Percentiles rank a stretch among this genome's conserved stretches.
Conservation (phyloP, 92 coral and sea anemone species). For the Phenganax stokvisi region DNA sequence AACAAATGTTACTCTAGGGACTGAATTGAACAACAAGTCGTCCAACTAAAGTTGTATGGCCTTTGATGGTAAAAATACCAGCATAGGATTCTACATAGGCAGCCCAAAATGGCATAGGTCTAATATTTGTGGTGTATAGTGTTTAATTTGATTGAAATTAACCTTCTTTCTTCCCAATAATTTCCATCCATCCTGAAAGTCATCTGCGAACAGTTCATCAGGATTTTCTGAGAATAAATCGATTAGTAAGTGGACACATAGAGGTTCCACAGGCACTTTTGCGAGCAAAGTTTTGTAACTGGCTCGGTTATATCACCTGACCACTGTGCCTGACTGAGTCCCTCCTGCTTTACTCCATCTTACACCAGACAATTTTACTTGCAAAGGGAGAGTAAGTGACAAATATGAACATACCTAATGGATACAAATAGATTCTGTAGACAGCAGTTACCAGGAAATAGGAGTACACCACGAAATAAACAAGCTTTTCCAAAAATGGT, state of each 20-base stretch:
- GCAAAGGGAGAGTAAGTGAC: background rate
- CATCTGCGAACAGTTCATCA: constrained; percentile 53
- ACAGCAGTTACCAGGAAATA: constrained; percentile 16
- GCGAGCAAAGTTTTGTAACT: no score
- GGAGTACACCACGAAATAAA: constrained; percentile 21
- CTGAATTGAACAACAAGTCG: no score
- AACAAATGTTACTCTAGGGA: no score
- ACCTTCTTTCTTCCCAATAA: constrained; percentile 72
- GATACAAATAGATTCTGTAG: constrained; percentile 21
- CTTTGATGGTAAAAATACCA: background rate
- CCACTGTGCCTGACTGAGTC: no score
- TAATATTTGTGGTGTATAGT: background rate
- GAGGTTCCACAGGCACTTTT: background rate
- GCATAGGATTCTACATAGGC: background rate
- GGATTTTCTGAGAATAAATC: constrained; percentile 44
- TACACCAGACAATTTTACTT: background rate
- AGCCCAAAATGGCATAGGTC: background rate
- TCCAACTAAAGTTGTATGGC: background rate
- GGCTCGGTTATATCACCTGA: no score
- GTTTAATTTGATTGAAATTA: background rate
- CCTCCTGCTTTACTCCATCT: background rate
- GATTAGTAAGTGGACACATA: no score
- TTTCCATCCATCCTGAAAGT: constrained; percentile 61
- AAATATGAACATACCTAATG: constrained; percentile 6
- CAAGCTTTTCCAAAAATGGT: constrained; percentile 27